Base-by-base conservation (phyloP, 2,888 invertebrate species). In the Crematogaster levior region DNA sequence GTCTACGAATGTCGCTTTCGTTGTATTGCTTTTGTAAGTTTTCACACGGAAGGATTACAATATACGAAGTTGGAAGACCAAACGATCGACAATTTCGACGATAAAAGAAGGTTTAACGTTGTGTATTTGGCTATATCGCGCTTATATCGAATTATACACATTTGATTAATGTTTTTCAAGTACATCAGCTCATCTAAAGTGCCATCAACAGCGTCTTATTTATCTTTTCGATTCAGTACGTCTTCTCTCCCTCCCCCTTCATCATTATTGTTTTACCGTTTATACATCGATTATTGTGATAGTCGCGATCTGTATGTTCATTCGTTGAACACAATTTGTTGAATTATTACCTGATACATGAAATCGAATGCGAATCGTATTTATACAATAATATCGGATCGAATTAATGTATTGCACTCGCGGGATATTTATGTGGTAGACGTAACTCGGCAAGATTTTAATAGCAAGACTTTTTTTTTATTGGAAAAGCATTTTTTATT, bases 351-450 rank as follows among this genome's bases (percentile, higher is more conserved):
- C 2, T 27, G 24, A 3, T 15, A 40, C 40, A 3, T 21, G 10
- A 65, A 15, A 65, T 43, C 15, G 43, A 46, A 27, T 63, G 46
- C 6, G 46, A 66, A 46, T n/a, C n/a, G n/a, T n/a, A n/a, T 66
- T 46, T 66, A 46, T 27, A 43, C 3, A 65, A 24, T 24, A 24
- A 63, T 43, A 21, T 65, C 43, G 12, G 65, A 46, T 66, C n/a
- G n/a, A 34, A 63, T 63, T 61, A 61, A 66, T 27, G 9, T 66
- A 48, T 46, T 24, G n/a, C 12, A 66, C 10, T 66, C 30, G 27
- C 3, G 30, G 10, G 10, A 46, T 24, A 65, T 65, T 27, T 65
- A 18, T 3, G 24, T 27, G 15, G 4, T 15, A 65, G 9, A 24
- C 5, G 6, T 21, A 15, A 40, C 9, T 6, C 15, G n/a, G 3